Base-by-base conservation (phyloP, 2,797 vertebrate species). In the Apogon hyalosoma region DNA sequence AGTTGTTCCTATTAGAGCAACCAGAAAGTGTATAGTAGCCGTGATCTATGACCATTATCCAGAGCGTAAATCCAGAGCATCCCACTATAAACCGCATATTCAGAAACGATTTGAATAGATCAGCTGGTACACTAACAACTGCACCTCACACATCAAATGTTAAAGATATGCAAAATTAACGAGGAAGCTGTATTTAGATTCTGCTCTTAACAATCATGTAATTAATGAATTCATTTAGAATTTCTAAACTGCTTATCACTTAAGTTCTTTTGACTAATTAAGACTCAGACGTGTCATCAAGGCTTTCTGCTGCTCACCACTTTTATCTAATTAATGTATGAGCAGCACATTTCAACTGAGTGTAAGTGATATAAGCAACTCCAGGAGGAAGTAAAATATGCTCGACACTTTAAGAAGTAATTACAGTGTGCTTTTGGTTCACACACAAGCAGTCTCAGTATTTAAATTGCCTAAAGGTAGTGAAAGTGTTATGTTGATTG, bases 271-370 rank as follows among this genome's bases (percentile, higher is more conserved):
- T 68, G 55, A 71, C 73, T 84, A 84, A 85, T 84, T 86, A 80
- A 74, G 62, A 69, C 51, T 33, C 71, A 73, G 48, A 70, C 77
- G 68, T 70, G 63, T 78, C 55, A 51, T 63, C 31, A 9, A 75
- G 73, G 49, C 54, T 76, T 86, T 79, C 58, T 19, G 28, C 56
- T 55, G 60, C 68, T 49, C 4, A 70, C 75, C 55, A 68, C 63
- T 82, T 80, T 79, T 57, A 48, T 80, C 70, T 66, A 69, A 85
- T 87, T 85, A 82, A 82, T 72, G 67, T 75, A 70, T 77, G 62
- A 71, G 65, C 57, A 33, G 60, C 59, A 59, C 60, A 41, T 75
- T 76, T 56, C 43, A 56, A 47, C 69, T 58, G 52, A 63, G 67
- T 72, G 62, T 63, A 65, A 77, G 63, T 63, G 46, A 75, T 51